A percentile compares a stretch with the other conserved stretches of the same genome.
Evolutionary conservation across 2,888 invertebrate genomes (phyloP).

Genomic region (Limnephilus auricula): DNA sequence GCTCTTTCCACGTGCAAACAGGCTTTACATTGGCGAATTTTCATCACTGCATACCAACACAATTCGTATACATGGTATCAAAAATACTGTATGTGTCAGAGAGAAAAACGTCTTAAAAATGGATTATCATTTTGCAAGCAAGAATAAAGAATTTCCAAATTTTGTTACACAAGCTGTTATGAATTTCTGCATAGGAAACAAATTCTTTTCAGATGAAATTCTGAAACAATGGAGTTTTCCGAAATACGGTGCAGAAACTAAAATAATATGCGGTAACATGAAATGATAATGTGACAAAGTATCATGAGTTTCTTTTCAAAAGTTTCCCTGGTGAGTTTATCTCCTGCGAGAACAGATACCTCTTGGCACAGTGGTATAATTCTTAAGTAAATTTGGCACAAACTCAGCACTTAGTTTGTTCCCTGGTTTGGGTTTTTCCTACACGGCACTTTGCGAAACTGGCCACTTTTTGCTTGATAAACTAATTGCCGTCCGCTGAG

Average conservation of each 20-base stretch:
- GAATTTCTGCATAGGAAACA: not conserved
- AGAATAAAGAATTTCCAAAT: not conserved
- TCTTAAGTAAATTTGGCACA: constrained; percentile 36
- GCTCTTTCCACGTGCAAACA: too few relatives aligned
- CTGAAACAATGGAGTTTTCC: not conserved
- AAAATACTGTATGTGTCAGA: too few relatives aligned
- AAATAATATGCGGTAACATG: not conserved
- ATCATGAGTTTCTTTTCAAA: not conserved
- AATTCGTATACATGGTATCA: too few relatives aligned
- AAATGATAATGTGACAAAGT: not conserved
- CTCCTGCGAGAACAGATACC: not conserved
- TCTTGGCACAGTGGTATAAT: constrained; percentile 29
- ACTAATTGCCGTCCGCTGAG: constrained; percentile 1
- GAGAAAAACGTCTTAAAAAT: not conserved
- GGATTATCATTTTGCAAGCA: not conserved
- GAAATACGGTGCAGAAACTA: not conserved
- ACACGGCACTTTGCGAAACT: constrained; percentile 30
- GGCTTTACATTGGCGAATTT: too few relatives aligned
- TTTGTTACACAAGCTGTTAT: not conserved
- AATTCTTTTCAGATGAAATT: not conserved
- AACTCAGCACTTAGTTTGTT: constrained; percentile 23
- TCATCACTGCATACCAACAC: too few relatives aligned
- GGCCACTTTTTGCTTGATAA: constrained; percentile 29
- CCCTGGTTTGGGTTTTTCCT: constrained; percentile 3
- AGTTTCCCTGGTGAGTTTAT: not conserved